Percentiles rank a stretch among this genome's conserved stretches.
phyloP scores from a whole-genome alignment of 2,797 vertebrate species.

The Pygocentrus nattereri region DNA sequence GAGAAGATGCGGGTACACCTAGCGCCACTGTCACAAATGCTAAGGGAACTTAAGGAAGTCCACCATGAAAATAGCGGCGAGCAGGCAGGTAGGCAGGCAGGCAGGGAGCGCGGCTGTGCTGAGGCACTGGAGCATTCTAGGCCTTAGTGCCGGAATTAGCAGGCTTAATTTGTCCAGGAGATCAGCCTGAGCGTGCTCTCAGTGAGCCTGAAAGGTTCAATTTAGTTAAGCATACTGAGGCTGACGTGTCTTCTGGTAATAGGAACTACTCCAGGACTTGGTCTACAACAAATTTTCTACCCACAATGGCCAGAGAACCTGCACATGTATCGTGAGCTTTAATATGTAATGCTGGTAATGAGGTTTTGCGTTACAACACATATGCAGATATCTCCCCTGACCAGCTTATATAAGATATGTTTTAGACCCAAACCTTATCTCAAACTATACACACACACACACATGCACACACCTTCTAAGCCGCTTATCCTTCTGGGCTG shows the following conservation, averaged over 20 bases:
- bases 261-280: too few relatives aligned
- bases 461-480: too few relatives aligned
- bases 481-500: too few relatives aligned
- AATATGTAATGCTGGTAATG: too few relatives aligned
- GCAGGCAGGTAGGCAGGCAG: neutral
- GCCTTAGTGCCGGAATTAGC: neutral
- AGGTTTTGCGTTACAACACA: too few relatives aligned
- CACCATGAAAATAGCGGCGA: constrained; percentile 1
- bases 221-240: neutral
- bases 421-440: too few relatives aligned
- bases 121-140: neutral
- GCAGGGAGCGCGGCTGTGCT: neutral
- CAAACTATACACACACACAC: too few relatives aligned
- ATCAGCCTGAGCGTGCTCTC: neutral
- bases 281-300: too few relatives aligned
- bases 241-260: neutral
- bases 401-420: too few relatives aligned
- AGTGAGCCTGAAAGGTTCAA: constrained; percentile 7
- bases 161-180: neutral
- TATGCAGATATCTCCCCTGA: too few relatives aligned
- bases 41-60: neutral
- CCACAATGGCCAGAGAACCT: too few relatives aligned
- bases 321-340: too few relatives aligned
- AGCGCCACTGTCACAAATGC: constrained; percentile 37
- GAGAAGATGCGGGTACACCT: constrained; percentile 12